Evolutionary conservation across 2,113 vertebrate species (phyloP).

Genomic region (Clinocottus analis): DNA sequence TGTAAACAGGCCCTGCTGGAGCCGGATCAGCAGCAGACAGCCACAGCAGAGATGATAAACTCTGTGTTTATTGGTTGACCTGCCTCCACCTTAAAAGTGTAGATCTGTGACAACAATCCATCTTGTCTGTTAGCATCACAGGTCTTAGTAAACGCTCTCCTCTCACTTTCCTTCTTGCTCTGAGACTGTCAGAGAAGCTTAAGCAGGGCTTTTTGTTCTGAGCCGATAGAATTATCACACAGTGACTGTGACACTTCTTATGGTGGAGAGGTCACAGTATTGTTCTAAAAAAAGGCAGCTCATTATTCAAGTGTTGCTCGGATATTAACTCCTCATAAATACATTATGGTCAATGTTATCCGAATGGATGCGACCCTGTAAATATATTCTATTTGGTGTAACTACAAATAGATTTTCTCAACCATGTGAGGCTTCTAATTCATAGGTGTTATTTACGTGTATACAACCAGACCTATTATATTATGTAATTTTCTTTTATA

Average conservation of each 20-base stretch:
- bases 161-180: not conserved
- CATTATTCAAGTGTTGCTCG: not conserved
- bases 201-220: not conserved
- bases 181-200: not conserved
- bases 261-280: not conserved
- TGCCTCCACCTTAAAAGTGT: not conserved
- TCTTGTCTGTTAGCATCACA: slow-evolving; percentile 8
- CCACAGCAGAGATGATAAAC: slow-evolving; percentile 35
- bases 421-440: not conserved
- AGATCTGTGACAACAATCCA: slow-evolving; percentile 1
- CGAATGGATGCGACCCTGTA: not conserved
- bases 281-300: slow-evolving; percentile 3
- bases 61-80: slow-evolving; percentile 7
- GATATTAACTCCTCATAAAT: not conserved
- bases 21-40: slow-evolving; percentile 26
- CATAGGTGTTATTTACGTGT: not conserved
- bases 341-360: not conserved
- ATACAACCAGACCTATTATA: not conserved
- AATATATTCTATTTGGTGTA: not conserved
- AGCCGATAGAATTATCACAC: slow-evolving; percentile 13
- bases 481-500: not conserved
- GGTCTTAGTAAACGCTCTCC: not conserved
- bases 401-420: not conserved
- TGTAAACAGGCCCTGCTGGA: slow-evolving; percentile 22
- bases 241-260: not conserved